A percentile compares a stretch with the other conserved stretches of the same genome.
Evolutionary conservation across 2,797 vertebrate genomes (phyloP).

Genomic region (Leucoraja ocellata): DNA sequence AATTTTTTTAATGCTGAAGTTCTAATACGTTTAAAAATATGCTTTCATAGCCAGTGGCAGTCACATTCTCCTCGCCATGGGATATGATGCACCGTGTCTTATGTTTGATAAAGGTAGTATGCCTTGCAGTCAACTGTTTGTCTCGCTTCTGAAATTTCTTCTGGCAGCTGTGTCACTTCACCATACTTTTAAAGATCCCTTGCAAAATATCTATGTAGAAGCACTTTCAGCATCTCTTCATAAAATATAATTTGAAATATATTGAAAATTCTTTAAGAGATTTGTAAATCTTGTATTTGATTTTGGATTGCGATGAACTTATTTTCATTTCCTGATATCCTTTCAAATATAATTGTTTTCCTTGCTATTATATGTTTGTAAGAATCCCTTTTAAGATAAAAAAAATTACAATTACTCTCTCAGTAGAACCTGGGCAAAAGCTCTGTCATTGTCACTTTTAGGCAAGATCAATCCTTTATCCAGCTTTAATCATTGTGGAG

Average conservation of each 20-base stretch:
- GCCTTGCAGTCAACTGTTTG: constrained; percentile 40
- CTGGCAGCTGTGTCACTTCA: constrained; percentile 43
- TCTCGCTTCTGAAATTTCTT: constrained; percentile 42
- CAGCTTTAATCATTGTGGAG: not conserved
- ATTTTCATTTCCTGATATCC: not conserved
- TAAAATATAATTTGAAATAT: not conserved
- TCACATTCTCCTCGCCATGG: constrained; percentile 13
- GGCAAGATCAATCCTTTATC: not conserved
- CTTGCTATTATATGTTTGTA: not conserved
- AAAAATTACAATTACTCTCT: not conserved
- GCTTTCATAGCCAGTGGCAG: constrained; percentile 22
- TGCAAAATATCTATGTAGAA: constrained; percentile 25
- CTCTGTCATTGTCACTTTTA: not conserved
- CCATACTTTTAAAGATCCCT: constrained; percentile 40
- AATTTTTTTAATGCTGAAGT: not conserved
- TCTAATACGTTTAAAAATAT: not conserved
- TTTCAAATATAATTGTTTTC: not conserved
- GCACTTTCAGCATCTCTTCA: constrained; percentile 31
- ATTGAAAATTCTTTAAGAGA: not conserved
- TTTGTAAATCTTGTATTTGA: not conserved
- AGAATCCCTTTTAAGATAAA: not conserved
- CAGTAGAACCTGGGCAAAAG: not conserved
- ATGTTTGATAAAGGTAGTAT: constrained; percentile 39
- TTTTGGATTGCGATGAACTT: not conserved
- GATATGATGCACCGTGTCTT: not conserved